Percentiles rank a stretch among this genome's conserved stretches.
Evolutionary conservation across 1,140 invertebrate genomes (phyloP).

Genomic region (Drosophila teissieri): DNA sequence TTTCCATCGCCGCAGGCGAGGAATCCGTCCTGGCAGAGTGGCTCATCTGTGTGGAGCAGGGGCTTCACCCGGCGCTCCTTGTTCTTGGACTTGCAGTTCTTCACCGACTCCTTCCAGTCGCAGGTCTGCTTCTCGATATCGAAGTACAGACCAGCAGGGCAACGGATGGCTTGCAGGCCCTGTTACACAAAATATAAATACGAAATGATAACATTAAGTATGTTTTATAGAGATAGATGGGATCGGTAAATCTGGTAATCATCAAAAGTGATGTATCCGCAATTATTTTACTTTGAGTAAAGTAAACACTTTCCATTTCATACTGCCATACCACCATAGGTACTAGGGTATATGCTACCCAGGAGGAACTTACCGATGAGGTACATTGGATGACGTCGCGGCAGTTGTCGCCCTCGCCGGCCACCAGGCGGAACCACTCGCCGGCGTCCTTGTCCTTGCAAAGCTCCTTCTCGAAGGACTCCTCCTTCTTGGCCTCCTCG

Average conservation of each 20-base stretch:
- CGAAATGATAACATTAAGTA: background rate
- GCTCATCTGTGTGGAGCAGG: constrained; percentile 95
- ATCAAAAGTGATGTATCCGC: too few species aligned
- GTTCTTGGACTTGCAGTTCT: constrained; percentile 96
- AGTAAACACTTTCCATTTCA: too few species aligned
- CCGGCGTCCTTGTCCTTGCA: constrained; percentile 98
- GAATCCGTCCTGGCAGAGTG: constrained; percentile 93
- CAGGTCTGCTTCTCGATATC: constrained; percentile 98
- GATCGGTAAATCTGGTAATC: too few species aligned
- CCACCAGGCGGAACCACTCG: constrained; percentile 96
- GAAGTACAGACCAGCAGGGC: constrained; percentile 96
- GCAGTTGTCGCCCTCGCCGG: constrained; percentile 96
- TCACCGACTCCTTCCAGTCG: constrained; percentile 97
- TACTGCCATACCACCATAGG: background rate
- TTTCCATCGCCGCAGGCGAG: constrained; percentile 94
- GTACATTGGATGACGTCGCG: constrained; percentile 98
- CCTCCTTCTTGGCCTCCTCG: constrained; percentile 90
- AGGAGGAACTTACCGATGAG: constrained; percentile 89
- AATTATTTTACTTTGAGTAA: too few species aligned
- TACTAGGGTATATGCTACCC: too few species aligned
- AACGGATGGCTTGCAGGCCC: constrained; percentile 96
- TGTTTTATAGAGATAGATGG: too few species aligned
- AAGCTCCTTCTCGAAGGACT: constrained; percentile 93
- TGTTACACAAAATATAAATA: constrained; percentile 76
- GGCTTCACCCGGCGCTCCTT: constrained; percentile 96